phyloP scores from a whole-genome alignment of 2,113 vertebrate genomes.

The Melanotaenia duboulayi region DNA sequence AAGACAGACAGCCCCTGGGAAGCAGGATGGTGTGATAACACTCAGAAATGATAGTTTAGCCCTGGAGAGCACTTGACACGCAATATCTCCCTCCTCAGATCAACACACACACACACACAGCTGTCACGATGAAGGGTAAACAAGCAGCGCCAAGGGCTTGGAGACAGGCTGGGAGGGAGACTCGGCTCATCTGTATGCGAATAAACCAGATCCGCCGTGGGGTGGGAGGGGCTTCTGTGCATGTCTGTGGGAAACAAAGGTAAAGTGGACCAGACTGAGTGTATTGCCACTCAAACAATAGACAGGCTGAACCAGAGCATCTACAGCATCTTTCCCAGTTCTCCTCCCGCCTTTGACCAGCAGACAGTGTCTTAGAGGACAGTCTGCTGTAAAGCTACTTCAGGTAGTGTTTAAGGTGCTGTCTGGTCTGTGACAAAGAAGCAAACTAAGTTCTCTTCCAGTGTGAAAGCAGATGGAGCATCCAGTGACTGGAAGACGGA shows the following conservation, averaged over 20 bases:
- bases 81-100: conserved; percentile 82
- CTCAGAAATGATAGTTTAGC: conserved; percentile 86
- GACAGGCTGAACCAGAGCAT: conserved; percentile 62
- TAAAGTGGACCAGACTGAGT: conserved; percentile 78
- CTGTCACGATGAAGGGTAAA: conserved; percentile 83
- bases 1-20: conserved; percentile 77
- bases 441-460: too few species aligned
- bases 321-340: conserved; percentile 54
- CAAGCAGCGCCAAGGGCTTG: conserved; percentile 78
- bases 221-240: conserved; percentile 72
- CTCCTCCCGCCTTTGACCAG: conserved; percentile 65
- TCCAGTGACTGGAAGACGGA: too few species aligned
- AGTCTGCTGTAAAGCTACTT: conserved; percentile 31
- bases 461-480: too few species aligned
- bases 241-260: conserved; percentile 72
- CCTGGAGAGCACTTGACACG: conserved; percentile 86
- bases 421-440: too few species aligned
- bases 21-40: conserved; percentile 83
- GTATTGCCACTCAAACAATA: conserved; percentile 74
- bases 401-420: neutral
- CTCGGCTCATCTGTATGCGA: conserved; percentile 74
- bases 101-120: conserved; percentile 75
- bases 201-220: conserved; percentile 15
- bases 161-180: conserved; percentile 60
- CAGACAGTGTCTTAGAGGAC: conserved; percentile 52